A percentile compares a stretch with the other conserved stretches of the same genome.
phyloP scores from a whole-genome alignment of 2,888 invertebrate species.

The Oxycera nigricornis region DNA sequence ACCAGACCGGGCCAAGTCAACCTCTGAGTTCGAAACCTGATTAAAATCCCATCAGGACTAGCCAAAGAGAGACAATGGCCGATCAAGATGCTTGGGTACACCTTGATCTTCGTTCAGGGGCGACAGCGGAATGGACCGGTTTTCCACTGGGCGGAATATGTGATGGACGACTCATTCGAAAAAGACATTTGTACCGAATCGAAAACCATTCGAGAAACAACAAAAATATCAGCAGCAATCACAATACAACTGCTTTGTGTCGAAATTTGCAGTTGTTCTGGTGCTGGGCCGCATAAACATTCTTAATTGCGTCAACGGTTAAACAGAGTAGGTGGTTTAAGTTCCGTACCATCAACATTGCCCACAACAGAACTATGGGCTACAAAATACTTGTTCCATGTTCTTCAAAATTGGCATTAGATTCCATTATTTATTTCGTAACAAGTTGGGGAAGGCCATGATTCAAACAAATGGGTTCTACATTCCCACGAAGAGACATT shows the following conservation, averaged over 20 bases:
- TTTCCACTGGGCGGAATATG: conserved; percentile 44
- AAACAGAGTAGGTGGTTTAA: too few relatives aligned
- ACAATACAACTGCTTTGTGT: background rate
- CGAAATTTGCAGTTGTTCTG: background rate
- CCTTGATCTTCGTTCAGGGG: conserved; percentile 8
- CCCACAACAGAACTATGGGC: too few relatives aligned
- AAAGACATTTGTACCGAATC: conserved; percentile 50
- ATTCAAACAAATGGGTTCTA: too few relatives aligned
- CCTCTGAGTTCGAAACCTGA: conserved; percentile 29
- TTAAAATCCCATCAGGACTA: conserved; percentile 37
- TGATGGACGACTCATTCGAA: conserved; percentile 50
- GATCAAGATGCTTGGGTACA: background rate
- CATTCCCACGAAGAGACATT: too few relatives aligned
- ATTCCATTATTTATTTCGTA: too few relatives aligned
- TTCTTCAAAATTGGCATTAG: too few relatives aligned
- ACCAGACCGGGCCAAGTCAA: background rate
- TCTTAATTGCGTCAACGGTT: too few relatives aligned
- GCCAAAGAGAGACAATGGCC: conserved; percentile 25
- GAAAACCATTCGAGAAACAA: conserved; percentile 22
- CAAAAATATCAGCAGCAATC: background rate
- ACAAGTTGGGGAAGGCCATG: too few relatives aligned
- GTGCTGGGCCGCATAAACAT: background rate
- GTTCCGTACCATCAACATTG: too few relatives aligned
- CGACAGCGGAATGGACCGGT: conserved; percentile 44
- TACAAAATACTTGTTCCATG: too few relatives aligned